A percentile compares a stretch with the other conserved stretches of the same genome.
Conservation (phyloP, 2,797 vertebrate species). For the Pantherophis vulpinus region DNA sequence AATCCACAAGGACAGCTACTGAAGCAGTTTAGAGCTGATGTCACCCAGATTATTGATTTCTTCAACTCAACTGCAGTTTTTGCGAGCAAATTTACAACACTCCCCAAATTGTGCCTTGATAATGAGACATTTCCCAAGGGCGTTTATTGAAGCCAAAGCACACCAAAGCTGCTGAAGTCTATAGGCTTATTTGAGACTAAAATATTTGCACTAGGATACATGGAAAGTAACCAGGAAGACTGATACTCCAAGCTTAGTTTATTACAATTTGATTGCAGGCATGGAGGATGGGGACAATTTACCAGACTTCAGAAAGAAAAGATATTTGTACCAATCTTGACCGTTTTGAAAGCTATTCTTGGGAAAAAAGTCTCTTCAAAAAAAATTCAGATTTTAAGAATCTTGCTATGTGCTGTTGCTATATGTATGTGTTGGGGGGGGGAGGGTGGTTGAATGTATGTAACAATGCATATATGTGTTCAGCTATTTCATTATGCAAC, state of each 20-base stretch:
- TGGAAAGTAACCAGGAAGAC: background rate
- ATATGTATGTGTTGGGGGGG: background rate
- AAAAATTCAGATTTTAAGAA: background rate
- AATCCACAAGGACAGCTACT: background rate
- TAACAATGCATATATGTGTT: background rate
- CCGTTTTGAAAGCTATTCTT: background rate
- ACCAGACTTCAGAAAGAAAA: background rate
- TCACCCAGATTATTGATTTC: background rate
- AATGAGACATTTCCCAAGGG: background rate
- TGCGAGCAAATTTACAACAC: background rate
- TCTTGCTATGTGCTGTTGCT: background rate
- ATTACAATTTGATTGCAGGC: background rate
- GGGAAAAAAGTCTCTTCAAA: background rate
- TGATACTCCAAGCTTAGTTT: background rate
- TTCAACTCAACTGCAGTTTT: background rate
- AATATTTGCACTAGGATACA: background rate
- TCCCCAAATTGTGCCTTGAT: background rate
- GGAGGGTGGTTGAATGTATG: background rate
- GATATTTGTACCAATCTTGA: background rate
- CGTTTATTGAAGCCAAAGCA: background rate
- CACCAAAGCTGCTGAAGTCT: background rate
- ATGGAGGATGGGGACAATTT: background rate
- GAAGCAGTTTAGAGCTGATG: background rate
- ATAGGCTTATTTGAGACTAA: background rate
- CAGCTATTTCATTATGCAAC: background rate